phyloP scores from a whole-genome alignment of 2,797 vertebrate species.

The Chelon auratus region DNA sequence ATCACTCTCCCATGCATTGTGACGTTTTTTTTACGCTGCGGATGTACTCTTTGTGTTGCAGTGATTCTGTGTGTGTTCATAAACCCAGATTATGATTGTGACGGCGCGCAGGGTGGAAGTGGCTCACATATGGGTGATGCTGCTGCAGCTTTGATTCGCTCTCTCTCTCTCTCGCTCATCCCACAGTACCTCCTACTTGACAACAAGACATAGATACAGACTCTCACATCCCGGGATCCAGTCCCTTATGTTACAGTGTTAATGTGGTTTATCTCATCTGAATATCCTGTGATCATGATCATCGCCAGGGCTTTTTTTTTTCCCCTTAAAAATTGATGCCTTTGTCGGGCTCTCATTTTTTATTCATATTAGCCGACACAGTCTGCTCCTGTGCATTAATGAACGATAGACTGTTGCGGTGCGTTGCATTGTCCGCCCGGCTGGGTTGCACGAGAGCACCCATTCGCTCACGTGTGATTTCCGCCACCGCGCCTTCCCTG shows the following conservation, averaged over 20 bases:
- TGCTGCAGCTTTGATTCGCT: conserved; percentile 43
- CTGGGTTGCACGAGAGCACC: neutral
- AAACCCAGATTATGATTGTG: conserved; percentile 17
- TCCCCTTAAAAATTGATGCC: neutral
- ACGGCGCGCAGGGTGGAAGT: conserved; percentile 13
- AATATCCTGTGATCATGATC: conserved; percentile 19
- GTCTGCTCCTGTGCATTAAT: conserved; percentile 3
- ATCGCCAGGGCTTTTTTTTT: neutral
- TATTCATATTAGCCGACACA: conserved; percentile 18
- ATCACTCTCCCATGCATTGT: neutral
- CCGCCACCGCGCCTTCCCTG: conserved; percentile 40
- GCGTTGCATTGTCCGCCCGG: conserved; percentile 12
- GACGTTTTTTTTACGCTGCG: neutral
- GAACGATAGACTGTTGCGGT: conserved; percentile 25
- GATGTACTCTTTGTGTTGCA: conserved; percentile 7
- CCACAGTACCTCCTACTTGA: conserved; percentile 34
- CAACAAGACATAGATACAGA: conserved; percentile 29
- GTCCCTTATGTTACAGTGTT: conserved; percentile 9
- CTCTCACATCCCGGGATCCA: conserved; percentile 22
- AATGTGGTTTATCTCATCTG: conserved; percentile 37
- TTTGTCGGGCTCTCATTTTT: conserved; percentile 37
- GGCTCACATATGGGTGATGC: conserved; percentile 20
- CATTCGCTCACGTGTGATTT: conserved; percentile 30
- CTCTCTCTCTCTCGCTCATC: conserved; percentile 34
- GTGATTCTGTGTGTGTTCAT: conserved; percentile 5